Conservation (phyloP, 92 coral and sea anemone species). For the Bergia puertoricense region DNA sequence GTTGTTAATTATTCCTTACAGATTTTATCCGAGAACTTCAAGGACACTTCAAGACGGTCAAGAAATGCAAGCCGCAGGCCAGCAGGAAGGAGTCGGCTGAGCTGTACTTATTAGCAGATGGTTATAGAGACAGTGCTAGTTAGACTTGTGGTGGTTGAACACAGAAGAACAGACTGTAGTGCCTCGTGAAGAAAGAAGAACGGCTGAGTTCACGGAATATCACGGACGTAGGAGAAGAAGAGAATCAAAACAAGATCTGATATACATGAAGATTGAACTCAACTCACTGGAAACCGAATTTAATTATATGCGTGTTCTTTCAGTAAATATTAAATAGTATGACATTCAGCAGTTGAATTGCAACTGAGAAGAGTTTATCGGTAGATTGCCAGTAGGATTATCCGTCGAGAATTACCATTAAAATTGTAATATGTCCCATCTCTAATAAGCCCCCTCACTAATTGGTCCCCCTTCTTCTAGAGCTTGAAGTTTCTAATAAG, state of each 20-base stretch:
- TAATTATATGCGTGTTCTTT: neutral
- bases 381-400: too few relatives aligned
- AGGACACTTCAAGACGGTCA: conserved; percentile 61
- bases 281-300: neutral
- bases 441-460: too few relatives aligned
- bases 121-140: conserved; percentile 50
- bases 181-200: neutral
- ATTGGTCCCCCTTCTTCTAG: too few relatives aligned
- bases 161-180: neutral
- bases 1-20: conserved; percentile 25
- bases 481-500: too few relatives aligned
- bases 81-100: conserved; percentile 89
- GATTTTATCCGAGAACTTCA: conserved; percentile 63
- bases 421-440: too few relatives aligned
- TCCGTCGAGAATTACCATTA: too few relatives aligned
- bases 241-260: neutral
- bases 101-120: conserved; percentile 71
- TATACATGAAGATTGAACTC: neutral
- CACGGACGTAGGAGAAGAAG: neutral
- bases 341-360: too few relatives aligned
- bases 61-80: conserved; percentile 80
- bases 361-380: too few relatives aligned
- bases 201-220: neutral
- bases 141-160: conserved; percentile 41
- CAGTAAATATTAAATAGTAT: too few relatives aligned